Base-by-base conservation (phyloP, 1,140 invertebrate species). In the Grapholita molesta region DNA sequence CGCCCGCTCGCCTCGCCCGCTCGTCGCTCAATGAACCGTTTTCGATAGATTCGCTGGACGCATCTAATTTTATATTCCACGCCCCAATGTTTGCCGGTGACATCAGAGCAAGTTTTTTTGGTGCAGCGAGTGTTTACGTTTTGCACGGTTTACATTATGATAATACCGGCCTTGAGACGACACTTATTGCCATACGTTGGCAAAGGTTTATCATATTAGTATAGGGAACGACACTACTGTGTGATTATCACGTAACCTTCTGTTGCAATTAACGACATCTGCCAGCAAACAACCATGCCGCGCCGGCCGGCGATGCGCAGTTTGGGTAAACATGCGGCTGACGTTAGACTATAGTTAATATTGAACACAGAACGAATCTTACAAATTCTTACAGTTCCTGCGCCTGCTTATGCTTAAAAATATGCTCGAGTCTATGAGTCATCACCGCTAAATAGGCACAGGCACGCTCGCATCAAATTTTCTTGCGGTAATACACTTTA, bases 1-100 rank as follows among this genome's bases (percentile, higher is more conserved):
- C 89, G 86, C 76, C 86, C 82, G 83, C 89, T 89, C 88, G 85
- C 87, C 76, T 79, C 74, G 89, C 87, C 77, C 82, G 83, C 81
- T 78, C 85, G 86, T 89, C 87, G 87, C 88, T 91, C 88, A 91
- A 91, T 91, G 89, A 86, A 88, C 82, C 82, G 76, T 70, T 70
- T 67, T 74, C 73, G 73, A 79, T 80, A 83, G 80, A 79, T 82
- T 79, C 79, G 81, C 81, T 69, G 71, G 78, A 75, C 80, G 77
- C 76, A 76, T 82, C 89, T 91, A 89, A 88, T 78, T 90, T 84
- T 86, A 82, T 76, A 84, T 83, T 86, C 71, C 77, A 86, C 85
- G 78, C 71, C 83, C 83, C 81, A 80, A 80, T 84, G 83, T 87
- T 86, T 87, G 84, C 82, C 80, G 78, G 82, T 91, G 89, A 91